These are phyloP conservation scores for Gallinago undulata DNA, from an alignment of 2,113 vertebrate species.

Conservation along the genomic window DNA sequence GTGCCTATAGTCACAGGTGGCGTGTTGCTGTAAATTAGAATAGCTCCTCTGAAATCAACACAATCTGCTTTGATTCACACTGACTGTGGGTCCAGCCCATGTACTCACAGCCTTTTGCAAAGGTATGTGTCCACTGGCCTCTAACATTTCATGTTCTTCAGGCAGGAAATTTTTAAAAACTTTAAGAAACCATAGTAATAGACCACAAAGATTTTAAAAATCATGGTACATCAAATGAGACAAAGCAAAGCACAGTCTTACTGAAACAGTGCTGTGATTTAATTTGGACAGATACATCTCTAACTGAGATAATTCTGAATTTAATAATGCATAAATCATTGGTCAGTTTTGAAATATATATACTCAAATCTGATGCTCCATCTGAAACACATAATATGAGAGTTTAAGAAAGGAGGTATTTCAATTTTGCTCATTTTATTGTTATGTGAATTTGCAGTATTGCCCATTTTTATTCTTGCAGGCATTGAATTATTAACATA, in stretches of 20 bases:
- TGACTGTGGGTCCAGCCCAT: background rate
- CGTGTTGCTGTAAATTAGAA: background rate
- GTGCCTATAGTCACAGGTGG: background rate
- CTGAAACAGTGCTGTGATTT: background rate
- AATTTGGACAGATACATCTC: background rate
- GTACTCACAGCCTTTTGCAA: background rate
- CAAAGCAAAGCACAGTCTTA: background rate
- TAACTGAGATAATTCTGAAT: background rate
- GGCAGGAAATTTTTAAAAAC: background rate
- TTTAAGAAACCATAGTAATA: background rate
- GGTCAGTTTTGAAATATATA: background rate
- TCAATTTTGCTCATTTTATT: background rate
- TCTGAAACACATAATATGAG: background rate
- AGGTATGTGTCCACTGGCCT: background rate
- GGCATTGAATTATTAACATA: background rate
- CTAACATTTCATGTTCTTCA: background rate
- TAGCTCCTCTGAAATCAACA: background rate
- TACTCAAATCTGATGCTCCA: background rate
- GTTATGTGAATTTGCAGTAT: background rate
- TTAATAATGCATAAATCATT: background rate
- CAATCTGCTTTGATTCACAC: background rate
- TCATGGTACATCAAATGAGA: background rate
- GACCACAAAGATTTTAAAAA: background rate
- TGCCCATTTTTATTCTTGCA: background rate
- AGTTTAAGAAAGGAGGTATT: background rate